These are phyloP conservation scores for Heterochromis multidens DNA, from an alignment of 2,113 vertebrate species.

Conservation along the genomic window DNA sequence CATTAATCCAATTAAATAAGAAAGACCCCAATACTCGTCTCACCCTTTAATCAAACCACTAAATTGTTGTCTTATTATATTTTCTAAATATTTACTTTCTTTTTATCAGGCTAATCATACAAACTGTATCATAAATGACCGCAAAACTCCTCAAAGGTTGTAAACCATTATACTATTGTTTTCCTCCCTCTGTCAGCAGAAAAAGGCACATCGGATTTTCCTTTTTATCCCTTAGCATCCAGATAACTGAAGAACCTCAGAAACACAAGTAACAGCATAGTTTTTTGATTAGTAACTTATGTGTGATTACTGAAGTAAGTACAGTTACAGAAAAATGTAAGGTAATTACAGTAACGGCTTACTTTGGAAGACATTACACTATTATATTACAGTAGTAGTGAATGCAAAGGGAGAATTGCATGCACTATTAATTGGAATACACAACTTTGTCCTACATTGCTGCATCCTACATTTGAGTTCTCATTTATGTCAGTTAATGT, in stretches of 20 bases:
- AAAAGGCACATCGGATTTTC: no score
- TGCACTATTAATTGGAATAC: fast-evolving
- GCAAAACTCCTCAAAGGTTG: not conserved
- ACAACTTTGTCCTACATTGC: not conserved
- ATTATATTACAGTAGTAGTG: not conserved
- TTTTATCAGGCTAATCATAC: not conserved
- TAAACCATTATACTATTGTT: no score
- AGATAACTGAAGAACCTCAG: no score
- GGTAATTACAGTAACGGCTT: not conserved
- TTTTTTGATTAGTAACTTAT: not conserved
- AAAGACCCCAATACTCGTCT: not conserved
- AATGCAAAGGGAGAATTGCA: not conserved
- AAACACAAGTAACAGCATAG: fast-evolving
- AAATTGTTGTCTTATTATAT: no score
- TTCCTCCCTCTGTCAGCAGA: no score
- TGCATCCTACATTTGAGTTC: not conserved
- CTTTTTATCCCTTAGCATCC: no score
- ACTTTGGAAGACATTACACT: not conserved
- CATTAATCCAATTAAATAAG: not conserved
- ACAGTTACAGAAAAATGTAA: not conserved
- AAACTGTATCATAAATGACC: not conserved
- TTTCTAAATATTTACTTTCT: no score
- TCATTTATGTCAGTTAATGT: not conserved
- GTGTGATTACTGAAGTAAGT: not conserved
- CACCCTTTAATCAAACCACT: not conserved